Conservation (phyloP, 2,113 vertebrate genomes). For the Procavia capensis region DNA sequence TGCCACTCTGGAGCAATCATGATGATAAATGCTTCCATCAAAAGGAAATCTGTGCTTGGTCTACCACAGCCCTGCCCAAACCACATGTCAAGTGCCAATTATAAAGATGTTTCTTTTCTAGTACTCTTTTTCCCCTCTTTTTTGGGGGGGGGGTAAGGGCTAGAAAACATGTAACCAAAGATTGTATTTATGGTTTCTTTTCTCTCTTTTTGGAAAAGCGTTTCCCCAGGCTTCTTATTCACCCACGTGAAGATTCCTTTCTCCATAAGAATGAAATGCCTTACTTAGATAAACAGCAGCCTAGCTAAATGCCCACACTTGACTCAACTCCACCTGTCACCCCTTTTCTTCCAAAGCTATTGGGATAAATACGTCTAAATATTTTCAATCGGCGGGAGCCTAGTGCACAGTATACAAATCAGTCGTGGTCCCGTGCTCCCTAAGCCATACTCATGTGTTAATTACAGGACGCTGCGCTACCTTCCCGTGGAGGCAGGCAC, state of each 20-base stretch:
- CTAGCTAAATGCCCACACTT: background rate
- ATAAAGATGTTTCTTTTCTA: conserved; percentile 88
- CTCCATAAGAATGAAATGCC: conserved; percentile 31
- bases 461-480: background rate
- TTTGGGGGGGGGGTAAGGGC: background rate
- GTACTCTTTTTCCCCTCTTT: conserved; percentile 46
- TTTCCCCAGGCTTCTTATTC: conserved; percentile 27
- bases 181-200: conserved; percentile 49
- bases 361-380: background rate
- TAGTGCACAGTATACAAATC: fast-evolving
- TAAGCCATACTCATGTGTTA: background rate
- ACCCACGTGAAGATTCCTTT: conserved; percentile 60
- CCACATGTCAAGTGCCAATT: conserved; percentile 91
- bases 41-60: conserved; percentile 88
- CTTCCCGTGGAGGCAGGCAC: background rate
- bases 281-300: background rate
- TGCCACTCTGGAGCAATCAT: conserved; percentile 90
- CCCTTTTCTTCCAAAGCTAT: background rate
- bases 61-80: conserved; percentile 87
- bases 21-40: conserved; percentile 92
- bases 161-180: conserved; percentile 54
- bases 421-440: background rate
- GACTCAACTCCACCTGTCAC: background rate
- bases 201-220: background rate
- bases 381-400: background rate